phyloP scores from a whole-genome alignment of 2,113 vertebrate species.

The Dryoscopus gambensis region DNA sequence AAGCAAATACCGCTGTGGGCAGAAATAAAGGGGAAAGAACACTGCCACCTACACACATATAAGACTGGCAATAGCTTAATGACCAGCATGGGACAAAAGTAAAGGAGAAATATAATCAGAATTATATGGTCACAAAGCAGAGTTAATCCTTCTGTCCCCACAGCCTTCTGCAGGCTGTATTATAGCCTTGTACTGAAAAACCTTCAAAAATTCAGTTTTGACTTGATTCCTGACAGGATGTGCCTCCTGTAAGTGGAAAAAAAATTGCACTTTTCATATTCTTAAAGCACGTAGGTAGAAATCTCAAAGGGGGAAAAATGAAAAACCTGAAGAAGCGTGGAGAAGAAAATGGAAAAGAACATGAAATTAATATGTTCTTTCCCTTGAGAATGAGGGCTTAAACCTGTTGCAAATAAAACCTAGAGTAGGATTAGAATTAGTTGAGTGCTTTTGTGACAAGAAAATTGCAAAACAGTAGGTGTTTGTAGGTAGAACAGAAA shows the following conservation, averaged over 20 bases:
- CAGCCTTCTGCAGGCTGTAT: neutral
- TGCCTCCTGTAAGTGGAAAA: neutral
- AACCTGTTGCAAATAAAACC: conserved; percentile 46
- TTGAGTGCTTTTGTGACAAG: conserved; percentile 53
- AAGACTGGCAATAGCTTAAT: neutral
- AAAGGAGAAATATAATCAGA: neutral
- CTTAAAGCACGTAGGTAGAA: neutral
- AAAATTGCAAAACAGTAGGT: conserved; percentile 67
- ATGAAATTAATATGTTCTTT: conserved; percentile 50
- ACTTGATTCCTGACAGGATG: neutral
- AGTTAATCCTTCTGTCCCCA: neutral
- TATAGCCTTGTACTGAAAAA: neutral
- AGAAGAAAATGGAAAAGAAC: conserved; percentile 35
- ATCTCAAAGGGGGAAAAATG: neutral
- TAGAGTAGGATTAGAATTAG: conserved; percentile 38
- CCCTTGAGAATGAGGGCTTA: neutral
- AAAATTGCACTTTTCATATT: neutral
- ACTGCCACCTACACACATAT: neutral
- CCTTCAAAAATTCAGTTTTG: neutral
- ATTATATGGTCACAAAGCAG: neutral
- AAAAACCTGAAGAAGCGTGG: neutral
- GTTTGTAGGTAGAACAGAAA: conserved; percentile 50
- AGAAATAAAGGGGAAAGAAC: neutral
- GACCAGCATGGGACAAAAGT: neutral
- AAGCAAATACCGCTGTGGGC: neutral